Base-by-base conservation (phyloP, 1,140 invertebrate species). In the Phenacoccus solenopsis region DNA sequence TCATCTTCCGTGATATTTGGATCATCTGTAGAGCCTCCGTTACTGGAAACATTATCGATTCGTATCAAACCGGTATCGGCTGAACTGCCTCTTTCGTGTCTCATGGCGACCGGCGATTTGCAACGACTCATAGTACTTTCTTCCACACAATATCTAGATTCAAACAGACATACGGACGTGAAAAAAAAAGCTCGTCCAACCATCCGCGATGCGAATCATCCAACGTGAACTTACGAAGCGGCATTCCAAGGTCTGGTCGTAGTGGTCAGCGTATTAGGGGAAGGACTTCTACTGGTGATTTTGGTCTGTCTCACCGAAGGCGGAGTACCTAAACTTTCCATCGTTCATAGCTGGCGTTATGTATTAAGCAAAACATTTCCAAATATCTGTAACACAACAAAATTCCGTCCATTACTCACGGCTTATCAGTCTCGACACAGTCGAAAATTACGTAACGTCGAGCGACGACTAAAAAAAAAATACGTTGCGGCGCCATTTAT, bases 31-130 rank as follows among this genome's bases (percentile, higher is more conserved):
- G 72, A 73, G 20, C 70, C 70, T 49, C 69, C 70, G 24, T 72
- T 70, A 30, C 70, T 73, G 28, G 72, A 73, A 20, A 72, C 69
- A 57, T 73, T 73, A 64, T 73, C 72, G n/a, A 71, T 67, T 21
- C 71, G 71, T 28, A 74, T 74, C 12, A 74, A 71, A 5, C 71
- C 72, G 12, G 74, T 72, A 38, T 76, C 75, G 20, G 72, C 74
- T 21, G 75, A 76, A 49, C 72, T 72, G 30, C 75, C 74, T 24
- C 75, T 59, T 61, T 75, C 75, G 69, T 75, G 74, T 21, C 75
- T 69, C 12, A 72, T 72, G 5, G 72, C 72, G 16, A 74, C 72
- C 20, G 75, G 74, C 21, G 75, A 74, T 68, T 75, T 75, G 71
- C 75, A 75, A 67, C 75, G 72, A 32, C 70, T 75, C 74, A 75